Evolutionary conservation across 1,140 invertebrate species (phyloP).

Genomic region (Theocolax elegans): DNA sequence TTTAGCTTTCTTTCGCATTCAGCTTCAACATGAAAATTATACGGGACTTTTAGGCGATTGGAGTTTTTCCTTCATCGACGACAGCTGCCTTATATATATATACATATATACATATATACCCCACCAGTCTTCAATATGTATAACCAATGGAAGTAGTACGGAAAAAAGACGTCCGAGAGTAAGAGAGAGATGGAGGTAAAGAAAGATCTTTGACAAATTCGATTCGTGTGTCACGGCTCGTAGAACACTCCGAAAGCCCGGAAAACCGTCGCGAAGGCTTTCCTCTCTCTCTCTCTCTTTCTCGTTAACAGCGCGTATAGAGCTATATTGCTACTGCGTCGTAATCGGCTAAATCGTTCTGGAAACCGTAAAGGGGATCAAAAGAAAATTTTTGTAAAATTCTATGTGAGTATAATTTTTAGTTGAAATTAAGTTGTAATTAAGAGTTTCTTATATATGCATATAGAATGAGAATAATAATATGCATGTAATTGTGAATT

Average conservation of each 20-base stretch:
- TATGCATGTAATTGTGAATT: no score
- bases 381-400: no score
- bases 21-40: slow-evolving; percentile 11
- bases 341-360: slow-evolving; percentile 58
- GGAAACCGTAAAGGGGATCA: slow-evolving; percentile 35
- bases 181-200: slow-evolving; percentile 17
- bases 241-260: slow-evolving; percentile 55
- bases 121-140: slow-evolving; percentile 27
- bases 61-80: slow-evolving; percentile 29
- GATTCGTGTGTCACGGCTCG: slow-evolving; percentile 62
- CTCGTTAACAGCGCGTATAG: slow-evolving; percentile 28
- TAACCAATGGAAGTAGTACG: slow-evolving; percentile 1
- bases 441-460: no score
- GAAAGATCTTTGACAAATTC: slow-evolving; percentile 61
- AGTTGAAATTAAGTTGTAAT: no score
- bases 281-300: not conserved
- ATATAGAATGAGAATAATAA: no score
- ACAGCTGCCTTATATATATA: slow-evolving; percentile 50
- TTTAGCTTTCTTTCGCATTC: not conserved
- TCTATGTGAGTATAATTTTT: no score
- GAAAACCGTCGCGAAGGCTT: slow-evolving; percentile 51
- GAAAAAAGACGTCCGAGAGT: slow-evolving; percentile 45
- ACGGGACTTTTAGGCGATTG: slow-evolving; percentile 20
- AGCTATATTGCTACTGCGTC: slow-evolving; percentile 7
- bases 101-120: no score